Base-by-base conservation (phyloP, 1,140 invertebrate species). In the Diabrotica virgifera region DNA sequence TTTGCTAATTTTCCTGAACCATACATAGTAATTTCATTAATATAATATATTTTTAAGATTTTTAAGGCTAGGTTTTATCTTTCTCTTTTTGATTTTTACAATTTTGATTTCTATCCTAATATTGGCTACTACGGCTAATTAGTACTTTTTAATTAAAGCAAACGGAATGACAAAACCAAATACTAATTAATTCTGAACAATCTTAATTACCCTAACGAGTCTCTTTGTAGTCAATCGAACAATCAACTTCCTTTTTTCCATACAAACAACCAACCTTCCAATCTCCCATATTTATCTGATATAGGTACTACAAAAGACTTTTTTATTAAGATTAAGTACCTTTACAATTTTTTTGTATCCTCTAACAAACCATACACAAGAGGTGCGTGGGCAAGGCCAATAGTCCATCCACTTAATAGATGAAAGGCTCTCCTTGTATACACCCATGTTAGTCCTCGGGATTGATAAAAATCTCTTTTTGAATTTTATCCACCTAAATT, bases 391-490 rank as follows among this genome's bases (percentile, higher is more conserved):
- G 55, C 36, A 36, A 5, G 24, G 24, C 8, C 40, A 46, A 46
- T 46, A 46, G 40, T 46, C 14, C 10, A 10, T 57, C 55, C 55
- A 57, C 55, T 57, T 36, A 55, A 8, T 36, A 57, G 24, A 57
- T 57, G 55, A 57, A 57, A 57, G 36, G n/a, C 24, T 0, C 36
- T 46, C 36, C 0, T 57, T 57, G 55, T 57, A 40, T 57, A 57
- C 36, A 57, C 55, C 55, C 36, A 14, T 57, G 36, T 57, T 57
- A 55, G 55, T 5, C 7, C 36, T 46, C 40, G n/a, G 55, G 10
- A 36, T 12, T 12, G 55, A 57, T 57, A 36, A 57, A 12, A 57
- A 57, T 57, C 55, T 57, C 12, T 46, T 46, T 36, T 40, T 57
- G 10, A 57, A 57, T 57, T 57, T 10, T 36, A 57, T 57, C 36